Conservation (phyloP, 2,888 invertebrate genomes). For the Thymelicus sylvestris region DNA sequence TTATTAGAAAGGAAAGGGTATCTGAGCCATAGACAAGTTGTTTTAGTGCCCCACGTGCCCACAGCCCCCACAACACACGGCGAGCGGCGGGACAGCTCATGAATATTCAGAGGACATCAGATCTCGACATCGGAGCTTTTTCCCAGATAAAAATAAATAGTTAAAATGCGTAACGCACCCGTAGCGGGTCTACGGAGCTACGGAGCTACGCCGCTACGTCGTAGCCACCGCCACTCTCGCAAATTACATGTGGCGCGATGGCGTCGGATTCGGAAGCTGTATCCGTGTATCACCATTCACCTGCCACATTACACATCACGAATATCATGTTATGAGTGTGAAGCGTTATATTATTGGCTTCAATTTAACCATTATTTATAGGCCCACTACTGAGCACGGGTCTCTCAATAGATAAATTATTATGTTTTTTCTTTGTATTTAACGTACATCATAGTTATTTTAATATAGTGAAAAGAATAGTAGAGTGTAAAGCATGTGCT, state of each 20-base stretch:
- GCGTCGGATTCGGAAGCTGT: neutral
- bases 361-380: no score
- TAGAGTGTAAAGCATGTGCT: no score
- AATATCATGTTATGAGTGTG: no score
- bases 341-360: no score
- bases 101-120: conserved; percentile 2
- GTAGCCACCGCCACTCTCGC: conserved; percentile 13
- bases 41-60: neutral
- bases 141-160: conserved; percentile 15
- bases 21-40: neutral
- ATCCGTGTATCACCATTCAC: neutral
- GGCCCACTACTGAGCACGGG: no score
- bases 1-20: neutral
- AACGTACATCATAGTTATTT: no score
- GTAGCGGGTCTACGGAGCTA: conserved; percentile 6
- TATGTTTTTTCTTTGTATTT: no score
- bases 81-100: neutral
- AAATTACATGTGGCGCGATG: conserved; percentile 4
- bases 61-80: neutral
- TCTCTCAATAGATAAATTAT: no score
- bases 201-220: conserved; percentile 8
- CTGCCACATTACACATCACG: neutral
- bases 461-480: no score
- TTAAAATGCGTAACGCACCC: conserved; percentile 14
- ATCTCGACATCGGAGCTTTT: conserved; percentile 9